Evolutionary conservation across 2,888 invertebrate genomes (phyloP).

Genomic region (Alentia gelatinosa): DNA sequence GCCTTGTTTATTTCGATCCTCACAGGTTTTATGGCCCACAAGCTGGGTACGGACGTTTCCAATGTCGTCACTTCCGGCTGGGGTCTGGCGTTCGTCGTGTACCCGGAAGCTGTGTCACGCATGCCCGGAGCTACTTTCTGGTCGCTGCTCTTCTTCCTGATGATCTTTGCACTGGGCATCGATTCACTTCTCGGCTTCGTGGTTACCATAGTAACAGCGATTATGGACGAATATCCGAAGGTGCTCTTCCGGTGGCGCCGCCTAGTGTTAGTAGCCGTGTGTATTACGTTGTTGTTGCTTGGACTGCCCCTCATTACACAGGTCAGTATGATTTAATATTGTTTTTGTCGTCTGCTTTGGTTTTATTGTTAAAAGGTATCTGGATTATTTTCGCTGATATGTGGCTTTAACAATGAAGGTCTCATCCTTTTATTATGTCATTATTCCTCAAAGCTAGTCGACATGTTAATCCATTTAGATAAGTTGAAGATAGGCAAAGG

Average conservation of each 20-base stretch:
- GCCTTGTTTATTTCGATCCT: neutral
- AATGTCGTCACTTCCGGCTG: slow-evolving; percentile 12
- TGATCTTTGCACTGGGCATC: slow-evolving; percentile 21
- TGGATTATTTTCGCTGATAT: too few species aligned
- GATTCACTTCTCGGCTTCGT: slow-evolving; percentile 37
- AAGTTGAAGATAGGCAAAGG: too few species aligned
- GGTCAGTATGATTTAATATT: too few species aligned
- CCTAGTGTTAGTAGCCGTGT: slow-evolving; percentile 29
- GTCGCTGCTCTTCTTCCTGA: slow-evolving; percentile 36
- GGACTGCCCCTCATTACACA: slow-evolving; percentile 48
- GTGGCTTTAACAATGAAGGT: too few species aligned
- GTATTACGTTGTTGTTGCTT: neutral
- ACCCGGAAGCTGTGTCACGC: slow-evolving; percentile 40
- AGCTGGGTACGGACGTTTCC: slow-evolving; percentile 7
- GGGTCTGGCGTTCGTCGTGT: slow-evolving; percentile 45
- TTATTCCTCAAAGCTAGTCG: too few species aligned
- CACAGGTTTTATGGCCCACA: slow-evolving; percentile 43
- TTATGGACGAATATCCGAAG: slow-evolving; percentile 46
- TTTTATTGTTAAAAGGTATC: too few species aligned
- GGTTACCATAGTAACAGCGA: slow-evolving; percentile 43
- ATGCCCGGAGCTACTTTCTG: slow-evolving; percentile 27
- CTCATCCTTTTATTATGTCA: too few species aligned
- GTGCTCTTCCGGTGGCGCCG: slow-evolving; percentile 13
- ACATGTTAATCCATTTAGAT: too few species aligned
- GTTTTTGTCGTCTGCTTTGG: too few species aligned